phyloP scores from a whole-genome alignment of 1,140 invertebrate genomes.

The Zophobas morio region DNA sequence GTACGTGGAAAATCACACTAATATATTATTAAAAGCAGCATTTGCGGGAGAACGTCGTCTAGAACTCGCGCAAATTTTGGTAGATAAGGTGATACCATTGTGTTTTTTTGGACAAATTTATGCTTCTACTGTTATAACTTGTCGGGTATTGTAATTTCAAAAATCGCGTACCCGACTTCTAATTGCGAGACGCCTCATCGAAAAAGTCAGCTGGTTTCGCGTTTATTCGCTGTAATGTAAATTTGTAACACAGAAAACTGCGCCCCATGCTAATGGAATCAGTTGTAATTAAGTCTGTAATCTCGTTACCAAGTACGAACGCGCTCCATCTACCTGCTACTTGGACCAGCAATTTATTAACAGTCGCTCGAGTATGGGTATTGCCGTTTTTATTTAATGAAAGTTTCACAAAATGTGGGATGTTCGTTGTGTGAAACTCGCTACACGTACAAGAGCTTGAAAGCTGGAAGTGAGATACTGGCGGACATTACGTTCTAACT shows the following conservation, averaged over 20 bases:
- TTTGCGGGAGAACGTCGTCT: neutral
- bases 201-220: constrained; percentile 13
- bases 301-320: constrained; percentile 35
- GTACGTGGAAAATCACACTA: constrained; percentile 13
- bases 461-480: too few relatives aligned
- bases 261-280: constrained; percentile 43
- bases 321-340: constrained; percentile 37
- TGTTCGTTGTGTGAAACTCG: neutral
- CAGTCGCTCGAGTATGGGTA: constrained; percentile 19
- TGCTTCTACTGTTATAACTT: constrained; percentile 4
- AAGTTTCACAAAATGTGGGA: neutral
- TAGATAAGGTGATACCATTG: constrained; percentile 18
- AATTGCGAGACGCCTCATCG: constrained; percentile 15
- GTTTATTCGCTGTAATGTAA: constrained; percentile 28
- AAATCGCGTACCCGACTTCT: constrained; percentile 8
- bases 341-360: constrained; percentile 37
- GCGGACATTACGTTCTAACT: too few relatives aligned
- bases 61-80: constrained; percentile 5
- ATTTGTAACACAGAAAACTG: constrained; percentile 40
- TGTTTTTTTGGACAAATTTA: constrained; percentile 18
- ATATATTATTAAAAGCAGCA: constrained; percentile 31
- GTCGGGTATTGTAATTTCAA: constrained; percentile 10
- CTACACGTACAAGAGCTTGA: too few relatives aligned
- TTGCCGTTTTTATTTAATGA: constrained; percentile 22
- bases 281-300: constrained; percentile 42